Base-by-base conservation (phyloP, 1,140 invertebrate genomes). In the Delia radicum region DNA sequence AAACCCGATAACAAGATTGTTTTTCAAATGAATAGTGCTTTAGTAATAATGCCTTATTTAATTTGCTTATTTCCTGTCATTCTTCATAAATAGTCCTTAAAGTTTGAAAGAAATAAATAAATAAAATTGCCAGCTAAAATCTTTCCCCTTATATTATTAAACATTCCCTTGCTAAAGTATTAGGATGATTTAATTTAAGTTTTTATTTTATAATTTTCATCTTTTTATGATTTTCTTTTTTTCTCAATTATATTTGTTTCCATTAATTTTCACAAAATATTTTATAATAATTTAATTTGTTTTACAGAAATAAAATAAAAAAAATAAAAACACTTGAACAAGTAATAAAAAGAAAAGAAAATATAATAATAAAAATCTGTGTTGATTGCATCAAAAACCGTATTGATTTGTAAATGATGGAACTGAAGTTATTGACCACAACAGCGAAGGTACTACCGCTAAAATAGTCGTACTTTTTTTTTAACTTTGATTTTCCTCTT, bases 251-350 rank as follows among this genome's bases (percentile, higher is more conserved):
- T n/a, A 13, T 26, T 62, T 24, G 15, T 65, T 65, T 28, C 10
- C 10, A 18, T 65, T 65, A 65, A 2, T 67, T 67, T 18, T 67
- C 63, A 67, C 65, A 33, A 69, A 37, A 37, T 69, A 33, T 69
- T 69, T 69, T 69, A 69, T 69, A 69, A 69, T 33, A 33, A 69
- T 69, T 69, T 69, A 69, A 69, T 69, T 69, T 69, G 29, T 69
- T 69, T 69, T 69, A 31, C 65, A 69, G 65, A 69, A 63, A 21
- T 18, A 69, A 69, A 33, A 67, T 15, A 67, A 37, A 55, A 55
- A 7, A 55, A 24, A 55, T 7, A 55, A 21, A 55, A 21, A 55
- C 48, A 55, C 48, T 55, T 55, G 7, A 55, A 24, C 48, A 21
- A 21, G 21, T 15, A 67, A 31, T n/a, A n/a, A 69, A 69, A 13